phyloP scores from a whole-genome alignment of 2,797 vertebrate species.

The Chelon auratus region DNA sequence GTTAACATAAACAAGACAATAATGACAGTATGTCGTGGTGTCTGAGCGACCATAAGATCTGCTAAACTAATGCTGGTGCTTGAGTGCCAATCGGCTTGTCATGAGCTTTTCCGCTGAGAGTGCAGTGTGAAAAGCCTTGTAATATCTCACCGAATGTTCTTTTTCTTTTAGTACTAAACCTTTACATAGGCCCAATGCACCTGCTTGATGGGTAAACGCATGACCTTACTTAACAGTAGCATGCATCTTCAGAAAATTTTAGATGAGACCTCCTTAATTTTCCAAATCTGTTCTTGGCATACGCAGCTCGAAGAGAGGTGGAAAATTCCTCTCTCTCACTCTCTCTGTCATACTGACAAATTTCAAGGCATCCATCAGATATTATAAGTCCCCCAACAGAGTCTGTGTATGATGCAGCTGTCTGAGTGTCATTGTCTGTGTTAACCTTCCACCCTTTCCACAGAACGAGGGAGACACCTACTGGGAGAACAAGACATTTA shows the following conservation, averaged over 20 bases:
- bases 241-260: not conserved
- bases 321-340: not conserved
- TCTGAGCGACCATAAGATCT: not conserved
- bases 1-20: not conserved
- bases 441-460: slow-evolving; percentile 24
- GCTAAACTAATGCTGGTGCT: slow-evolving; percentile 1
- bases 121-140: not conserved
- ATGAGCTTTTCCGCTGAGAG: slow-evolving; percentile 36
- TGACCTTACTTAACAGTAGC: not conserved
- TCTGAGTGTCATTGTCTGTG: slow-evolving; percentile 12
- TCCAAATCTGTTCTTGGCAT: slow-evolving; percentile 20
- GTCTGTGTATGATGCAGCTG: slow-evolving; percentile 19
- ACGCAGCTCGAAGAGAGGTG: not conserved
- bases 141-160: not conserved
- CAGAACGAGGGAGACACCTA: slow-evolving; percentile 69
- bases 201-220: not conserved
- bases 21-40: not conserved
- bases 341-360: slow-evolving; percentile 34
- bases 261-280: slow-evolving; percentile 59
- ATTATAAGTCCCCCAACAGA: slow-evolving; percentile 16
- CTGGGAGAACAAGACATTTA: slow-evolving; percentile 51
- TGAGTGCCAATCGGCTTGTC: slow-evolving; percentile 7
- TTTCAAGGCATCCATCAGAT: slow-evolving; percentile 39
- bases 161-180: slow-evolving; percentile 1
- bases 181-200: not conserved